Evolutionary conservation across 2,113 vertebrate species (phyloP).

Genomic region (Myotis lucifugus): DNA sequence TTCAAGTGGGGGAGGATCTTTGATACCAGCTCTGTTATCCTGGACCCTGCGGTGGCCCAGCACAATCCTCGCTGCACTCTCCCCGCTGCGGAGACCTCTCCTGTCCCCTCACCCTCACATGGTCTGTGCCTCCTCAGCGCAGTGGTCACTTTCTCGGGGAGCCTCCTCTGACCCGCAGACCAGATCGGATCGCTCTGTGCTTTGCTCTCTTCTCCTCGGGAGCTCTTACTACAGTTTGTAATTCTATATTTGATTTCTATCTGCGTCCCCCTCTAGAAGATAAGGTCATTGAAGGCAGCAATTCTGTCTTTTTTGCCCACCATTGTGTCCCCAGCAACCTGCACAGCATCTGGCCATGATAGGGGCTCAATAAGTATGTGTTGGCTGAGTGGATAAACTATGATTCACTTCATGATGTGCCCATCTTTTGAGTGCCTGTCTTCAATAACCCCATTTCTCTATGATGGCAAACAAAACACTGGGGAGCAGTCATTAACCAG

Average conservation of each 20-base stretch:
- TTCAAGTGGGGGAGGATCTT: not conserved
- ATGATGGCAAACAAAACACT: not conserved
- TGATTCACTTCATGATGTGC: not conserved
- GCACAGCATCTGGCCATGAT: fast-evolving
- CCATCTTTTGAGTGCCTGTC: not conserved
- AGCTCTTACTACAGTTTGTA: constrained; percentile 51
- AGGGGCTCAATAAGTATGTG: not conserved
- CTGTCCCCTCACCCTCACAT: not conserved
- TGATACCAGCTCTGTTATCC: not conserved
- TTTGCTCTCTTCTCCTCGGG: constrained; percentile 34
- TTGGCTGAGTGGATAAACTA: constrained; percentile 23
- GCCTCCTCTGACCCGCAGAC: constrained; percentile 2
- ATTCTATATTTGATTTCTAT: constrained; percentile 61
- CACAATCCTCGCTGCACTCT: not conserved
- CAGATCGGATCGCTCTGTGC: constrained; percentile 18
- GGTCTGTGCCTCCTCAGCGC: not conserved
- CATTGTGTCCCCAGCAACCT: not conserved
- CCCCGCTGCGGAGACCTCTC: not conserved
- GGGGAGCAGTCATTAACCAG: not conserved
- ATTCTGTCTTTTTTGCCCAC: not conserved
- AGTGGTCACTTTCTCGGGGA: not conserved
- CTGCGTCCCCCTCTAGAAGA: not conserved
- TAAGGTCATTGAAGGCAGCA: not conserved
- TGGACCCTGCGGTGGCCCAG: not conserved
- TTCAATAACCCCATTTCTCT: not conserved